Base-by-base conservation (phyloP, 2,888 invertebrate genomes). In the Apamea anceps region DNA sequence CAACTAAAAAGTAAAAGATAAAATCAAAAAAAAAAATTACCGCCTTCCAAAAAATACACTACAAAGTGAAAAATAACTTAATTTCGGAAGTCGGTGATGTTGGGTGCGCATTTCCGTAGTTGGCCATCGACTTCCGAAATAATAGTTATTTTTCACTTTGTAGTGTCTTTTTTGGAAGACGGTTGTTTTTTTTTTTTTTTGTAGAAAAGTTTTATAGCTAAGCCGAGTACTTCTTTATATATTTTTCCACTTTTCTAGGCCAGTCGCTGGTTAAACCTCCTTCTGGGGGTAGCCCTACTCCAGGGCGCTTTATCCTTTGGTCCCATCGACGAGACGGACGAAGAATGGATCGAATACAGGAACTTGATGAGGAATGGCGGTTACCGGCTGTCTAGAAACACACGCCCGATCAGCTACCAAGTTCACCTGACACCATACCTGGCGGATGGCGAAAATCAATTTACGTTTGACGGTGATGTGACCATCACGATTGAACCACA, bases 351-450 rank as follows among this genome's bases (percentile, higher is more conserved):
- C 6, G 89, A 93, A 51, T 96, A 94, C 80, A 88, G 87, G 7
- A 87, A 88, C 62, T 90, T 90, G 84, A 51, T 95, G 66, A 91
- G 94, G 25, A 91, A 95, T 75, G 91, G 93, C 0, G 89, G 90
- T 10, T 97, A 96, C 87, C 95, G 97, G 13, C 92, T 97, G 3
- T 97, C 97, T 0, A 93, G 91, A 0, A 94, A 95, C 0, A 95
- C 98, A 0, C 80, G 78, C 2, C 98, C 98, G 0, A 88, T 85
- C 0, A 93, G 93, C n/a, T 98, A 98, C 85, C 93, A 95, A 51
- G 94, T 98, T 0, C 87, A 93, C 0, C 88, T 98, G 10, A 94
- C 93, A 0, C 97, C 97, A 0, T 95, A 97, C 84, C 95, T 98
- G 7, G 42, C 63, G 42, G 42, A 18, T 1, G 63, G 62, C 1